phyloP scores from a whole-genome alignment of 2,113 vertebrate species.

The Hylia prasina region DNA sequence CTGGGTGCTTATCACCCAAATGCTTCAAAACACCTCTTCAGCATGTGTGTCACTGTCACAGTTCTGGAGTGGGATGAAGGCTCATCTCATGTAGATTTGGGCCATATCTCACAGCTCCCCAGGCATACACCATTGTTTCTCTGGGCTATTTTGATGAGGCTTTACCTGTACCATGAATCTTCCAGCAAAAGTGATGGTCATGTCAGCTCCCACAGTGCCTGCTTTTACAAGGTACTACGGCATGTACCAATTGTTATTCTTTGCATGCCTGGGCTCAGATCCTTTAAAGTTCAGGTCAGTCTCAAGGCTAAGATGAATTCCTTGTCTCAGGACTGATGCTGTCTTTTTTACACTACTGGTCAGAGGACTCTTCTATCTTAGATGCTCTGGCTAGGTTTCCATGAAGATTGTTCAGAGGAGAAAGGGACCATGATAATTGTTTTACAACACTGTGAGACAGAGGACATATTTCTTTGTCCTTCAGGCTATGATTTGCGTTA shows the following conservation, averaged over 20 bases:
- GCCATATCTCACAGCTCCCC: not conserved
- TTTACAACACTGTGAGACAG: not conserved
- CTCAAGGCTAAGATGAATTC: not conserved
- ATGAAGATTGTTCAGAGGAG: not conserved
- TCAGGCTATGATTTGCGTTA: not conserved
- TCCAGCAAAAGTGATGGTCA: not conserved
- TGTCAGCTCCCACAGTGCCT: not conserved
- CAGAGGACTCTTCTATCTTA: not conserved
- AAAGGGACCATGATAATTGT: not conserved
- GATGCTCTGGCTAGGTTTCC: not conserved
- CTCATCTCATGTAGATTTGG: not conserved
- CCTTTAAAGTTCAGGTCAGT: conserved; percentile 1
- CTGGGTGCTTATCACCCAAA: not conserved
- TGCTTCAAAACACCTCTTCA: not conserved
- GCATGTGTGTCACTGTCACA: not conserved
- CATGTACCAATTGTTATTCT: not conserved
- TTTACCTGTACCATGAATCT: not conserved
- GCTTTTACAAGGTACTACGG: not conserved
- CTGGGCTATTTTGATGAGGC: not conserved
- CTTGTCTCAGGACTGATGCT: not conserved
- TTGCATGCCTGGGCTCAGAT: not conserved
- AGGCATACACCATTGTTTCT: not conserved
- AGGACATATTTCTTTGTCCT: conserved; percentile 13
- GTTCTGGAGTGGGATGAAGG: not conserved
- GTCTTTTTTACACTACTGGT: not conserved